Conservation (phyloP, 2,888 invertebrate genomes). For the Unio delphinus region DNA sequence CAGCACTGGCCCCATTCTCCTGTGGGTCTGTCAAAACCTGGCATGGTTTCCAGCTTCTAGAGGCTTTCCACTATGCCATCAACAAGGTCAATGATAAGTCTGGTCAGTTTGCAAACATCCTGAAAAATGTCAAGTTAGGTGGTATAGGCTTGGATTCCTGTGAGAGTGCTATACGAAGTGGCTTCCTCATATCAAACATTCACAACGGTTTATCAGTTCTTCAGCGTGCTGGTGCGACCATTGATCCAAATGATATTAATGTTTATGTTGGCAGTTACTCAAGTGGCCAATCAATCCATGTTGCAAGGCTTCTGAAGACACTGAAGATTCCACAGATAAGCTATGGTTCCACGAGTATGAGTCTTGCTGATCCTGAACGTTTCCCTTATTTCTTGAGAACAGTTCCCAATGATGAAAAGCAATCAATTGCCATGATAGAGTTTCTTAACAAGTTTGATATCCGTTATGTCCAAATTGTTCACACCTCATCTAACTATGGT, state of each 20-base stretch:
- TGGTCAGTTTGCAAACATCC: constrained; percentile 56
- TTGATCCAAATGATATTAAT: constrained; percentile 55
- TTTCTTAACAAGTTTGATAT: constrained; percentile 68
- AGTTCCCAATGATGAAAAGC: constrained; percentile 61
- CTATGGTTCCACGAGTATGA: constrained; percentile 51
- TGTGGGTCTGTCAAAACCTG: constrained; percentile 62
- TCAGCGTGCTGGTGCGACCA: constrained; percentile 35
- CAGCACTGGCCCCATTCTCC: constrained; percentile 50
- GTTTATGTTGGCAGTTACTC: constrained; percentile 59
- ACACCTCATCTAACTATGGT: constrained; percentile 56
- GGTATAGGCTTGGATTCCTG: constrained; percentile 65
- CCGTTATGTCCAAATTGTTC: constrained; percentile 69
- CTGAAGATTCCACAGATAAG: constrained; percentile 62
- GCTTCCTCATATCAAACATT: constrained; percentile 65
- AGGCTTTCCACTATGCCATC: constrained; percentile 67
- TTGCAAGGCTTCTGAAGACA: constrained; percentile 56
- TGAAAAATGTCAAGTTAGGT: constrained; percentile 58
- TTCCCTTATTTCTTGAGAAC: constrained; percentile 64
- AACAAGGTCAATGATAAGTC: constrained; percentile 58
- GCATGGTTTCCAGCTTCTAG: constrained; percentile 64
- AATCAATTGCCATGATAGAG: constrained; percentile 62
- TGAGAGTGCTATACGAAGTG: constrained; percentile 52
- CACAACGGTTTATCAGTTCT: constrained; percentile 53
- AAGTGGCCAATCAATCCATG: constrained; percentile 53
- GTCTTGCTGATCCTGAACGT: constrained; percentile 44